A percentile compares a stretch with the other conserved stretches of the same genome.
phyloP scores from a whole-genome alignment of 2,888 invertebrate species.

The Apoderus coryli region DNA sequence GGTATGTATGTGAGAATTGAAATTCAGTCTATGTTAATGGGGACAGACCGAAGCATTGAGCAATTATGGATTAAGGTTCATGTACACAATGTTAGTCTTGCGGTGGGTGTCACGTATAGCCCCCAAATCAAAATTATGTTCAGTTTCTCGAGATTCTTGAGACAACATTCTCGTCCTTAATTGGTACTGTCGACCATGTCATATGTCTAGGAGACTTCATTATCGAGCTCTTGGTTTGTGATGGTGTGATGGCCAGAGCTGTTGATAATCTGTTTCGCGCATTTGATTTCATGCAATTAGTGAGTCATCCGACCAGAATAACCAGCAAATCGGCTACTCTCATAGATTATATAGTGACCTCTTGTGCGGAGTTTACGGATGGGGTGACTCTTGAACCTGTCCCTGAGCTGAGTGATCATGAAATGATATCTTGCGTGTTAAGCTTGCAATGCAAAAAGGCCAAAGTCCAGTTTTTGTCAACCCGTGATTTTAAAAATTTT shows the following conservation, averaged over 20 bases:
- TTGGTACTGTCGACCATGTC: not conserved
- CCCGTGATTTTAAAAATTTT: not conserved
- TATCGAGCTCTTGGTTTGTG: not conserved
- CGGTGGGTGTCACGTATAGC: not conserved
- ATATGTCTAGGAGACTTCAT: not conserved
- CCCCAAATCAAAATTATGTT: not conserved
- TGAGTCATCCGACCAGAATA: not conserved
- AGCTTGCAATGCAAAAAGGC: not conserved
- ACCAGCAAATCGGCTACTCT: not conserved
- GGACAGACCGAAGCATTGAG: not conserved
- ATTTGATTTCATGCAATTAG: not conserved
- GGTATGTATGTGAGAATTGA: not conserved
- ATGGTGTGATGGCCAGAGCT: not conserved
- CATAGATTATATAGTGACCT: not conserved
- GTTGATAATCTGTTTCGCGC: not conserved
- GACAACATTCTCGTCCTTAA: not conserved
- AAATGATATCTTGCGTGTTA: not conserved
- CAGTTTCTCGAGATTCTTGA: constrained; percentile 1
- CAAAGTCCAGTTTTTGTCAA: not conserved
- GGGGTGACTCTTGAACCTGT: not conserved
- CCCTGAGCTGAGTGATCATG: not conserved
- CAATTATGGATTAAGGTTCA: not conserved
- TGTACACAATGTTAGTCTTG: not conserved
- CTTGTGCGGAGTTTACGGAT: too few species aligned
- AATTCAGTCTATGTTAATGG: not conserved